phyloP scores from a whole-genome alignment of 1,140 invertebrate genomes.

The Eumaeus atala region DNA sequence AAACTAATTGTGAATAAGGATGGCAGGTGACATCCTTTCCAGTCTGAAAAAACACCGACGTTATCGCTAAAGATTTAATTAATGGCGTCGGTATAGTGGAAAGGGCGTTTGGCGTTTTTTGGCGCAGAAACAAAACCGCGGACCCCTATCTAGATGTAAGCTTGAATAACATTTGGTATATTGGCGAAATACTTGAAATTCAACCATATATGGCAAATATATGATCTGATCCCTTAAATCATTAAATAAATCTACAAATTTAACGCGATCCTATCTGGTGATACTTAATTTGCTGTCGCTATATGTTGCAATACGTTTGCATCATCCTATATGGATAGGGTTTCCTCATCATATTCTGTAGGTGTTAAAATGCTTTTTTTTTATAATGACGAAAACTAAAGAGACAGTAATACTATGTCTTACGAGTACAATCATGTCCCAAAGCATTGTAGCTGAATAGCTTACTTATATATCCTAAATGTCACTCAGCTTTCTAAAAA shows the following conservation, averaged over 20 bases:
- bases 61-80: conserved; percentile 10
- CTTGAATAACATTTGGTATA: conserved; percentile 4
- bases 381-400: too few relatives aligned
- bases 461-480: too few relatives aligned
- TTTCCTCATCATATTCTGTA: too few relatives aligned
- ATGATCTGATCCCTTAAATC: conserved; percentile 9
- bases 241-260: conserved; percentile 1
- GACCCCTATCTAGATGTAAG: conserved; percentile 5
- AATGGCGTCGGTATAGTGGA: neutral
- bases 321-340: too few relatives aligned
- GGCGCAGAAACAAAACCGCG: neutral
- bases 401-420: too few relatives aligned
- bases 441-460: too few relatives aligned
- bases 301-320: neutral
- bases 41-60: conserved; percentile 6
- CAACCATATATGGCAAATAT: conserved; percentile 1
- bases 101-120: conserved; percentile 6
- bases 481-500: too few relatives aligned
- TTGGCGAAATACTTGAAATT: conserved; percentile 10
- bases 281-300: neutral
- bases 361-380: too few relatives aligned
- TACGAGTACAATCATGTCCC: too few relatives aligned
- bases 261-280: conserved; percentile 1
- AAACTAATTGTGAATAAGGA: conserved; percentile 4
- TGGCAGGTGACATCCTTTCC: neutral